Evolutionary conservation across 1,140 invertebrate species (phyloP).

Genomic region (Xylocopa sonorina): DNA sequence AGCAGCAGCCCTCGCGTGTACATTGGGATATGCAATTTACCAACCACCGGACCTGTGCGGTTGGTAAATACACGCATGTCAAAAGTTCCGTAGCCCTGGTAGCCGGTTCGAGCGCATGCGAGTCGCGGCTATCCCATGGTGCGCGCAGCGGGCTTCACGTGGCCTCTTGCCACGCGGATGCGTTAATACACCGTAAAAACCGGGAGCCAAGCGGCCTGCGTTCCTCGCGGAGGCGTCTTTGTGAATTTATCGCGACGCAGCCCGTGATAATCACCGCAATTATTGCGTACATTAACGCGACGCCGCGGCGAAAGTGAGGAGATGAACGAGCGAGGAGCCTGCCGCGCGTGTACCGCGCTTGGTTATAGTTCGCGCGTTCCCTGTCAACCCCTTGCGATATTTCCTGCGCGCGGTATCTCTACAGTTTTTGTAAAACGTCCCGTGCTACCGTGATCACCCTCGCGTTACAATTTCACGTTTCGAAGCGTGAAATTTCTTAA

Average conservation of each 20-base stretch:
- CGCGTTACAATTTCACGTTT: too few relatives aligned
- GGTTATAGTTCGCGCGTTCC: too few relatives aligned
- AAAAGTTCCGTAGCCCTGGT: conserved; percentile 49
- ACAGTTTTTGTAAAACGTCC: too few relatives aligned
- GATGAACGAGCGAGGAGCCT: background rate
- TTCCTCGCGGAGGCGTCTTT: conserved; percentile 22
- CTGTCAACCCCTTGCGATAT: too few relatives aligned
- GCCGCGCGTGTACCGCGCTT: background rate
- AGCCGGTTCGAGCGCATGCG: background rate
- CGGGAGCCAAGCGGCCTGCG: background rate
- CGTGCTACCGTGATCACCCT: too few relatives aligned
- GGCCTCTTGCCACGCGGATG: conserved; percentile 23
- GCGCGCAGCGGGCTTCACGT: background rate
- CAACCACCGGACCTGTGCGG: conserved; percentile 49
- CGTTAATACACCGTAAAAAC: conserved; percentile 42
- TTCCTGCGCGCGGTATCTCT: too few relatives aligned
- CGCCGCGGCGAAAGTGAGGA: conserved; percentile 9
- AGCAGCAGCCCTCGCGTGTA: conserved; percentile 28
- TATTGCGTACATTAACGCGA: conserved; percentile 30
- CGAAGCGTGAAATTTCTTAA: too few relatives aligned
- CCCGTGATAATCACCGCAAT: conserved; percentile 35
- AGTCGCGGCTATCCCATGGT: conserved; percentile 13
- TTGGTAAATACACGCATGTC: conserved; percentile 63
- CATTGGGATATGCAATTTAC: conserved; percentile 67
- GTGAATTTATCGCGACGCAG: conserved; percentile 23